A percentile compares a stretch with the other conserved stretches of the same genome.
These are phyloP conservation scores for Lepeophtheirus nordmannii DNA, from an alignment of 2,888 invertebrate species.

Conservation along the genomic window DNA sequence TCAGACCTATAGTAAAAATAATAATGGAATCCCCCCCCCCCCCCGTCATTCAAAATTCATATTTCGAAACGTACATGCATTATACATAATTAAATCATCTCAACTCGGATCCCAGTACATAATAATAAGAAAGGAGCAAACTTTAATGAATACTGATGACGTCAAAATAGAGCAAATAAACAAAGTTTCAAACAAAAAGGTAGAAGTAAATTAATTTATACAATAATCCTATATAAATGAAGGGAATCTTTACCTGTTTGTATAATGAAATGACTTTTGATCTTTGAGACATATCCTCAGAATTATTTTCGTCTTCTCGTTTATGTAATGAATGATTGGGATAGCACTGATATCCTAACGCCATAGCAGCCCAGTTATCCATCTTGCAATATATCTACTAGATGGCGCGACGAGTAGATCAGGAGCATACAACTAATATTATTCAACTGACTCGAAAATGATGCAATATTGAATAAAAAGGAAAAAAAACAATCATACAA, in stretches of 20 bases:
- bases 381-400: not conserved
- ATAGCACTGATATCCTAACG: not conserved
- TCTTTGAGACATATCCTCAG: slow-evolving; percentile 10
- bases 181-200: too few species aligned
- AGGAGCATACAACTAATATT: not conserved
- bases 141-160: too few species aligned
- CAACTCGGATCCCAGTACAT: slow-evolving; percentile 11
- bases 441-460: slow-evolving; percentile 4
- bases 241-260: slow-evolving; percentile 10
- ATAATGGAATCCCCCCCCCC: too few species aligned
- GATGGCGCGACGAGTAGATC: not conserved
- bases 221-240: too few species aligned
- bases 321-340: not conserved
- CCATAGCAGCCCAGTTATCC: slow-evolving; percentile 1
- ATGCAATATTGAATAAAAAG: not conserved
- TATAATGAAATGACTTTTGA: slow-evolving; percentile 22
- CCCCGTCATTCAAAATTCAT: too few species aligned
- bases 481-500: not conserved
- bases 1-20: too few species aligned
- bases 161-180: too few species aligned
- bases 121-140: too few species aligned
- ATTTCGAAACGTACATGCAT: too few species aligned
- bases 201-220: too few species aligned
- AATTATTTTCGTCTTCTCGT: not conserved
- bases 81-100: too few species aligned